Percentiles rank a stretch among this genome's conserved stretches.
These are phyloP conservation scores for Pachycephala philippinensis DNA, from an alignment of 2,113 vertebrate species.

Conservation along the genomic window DNA sequence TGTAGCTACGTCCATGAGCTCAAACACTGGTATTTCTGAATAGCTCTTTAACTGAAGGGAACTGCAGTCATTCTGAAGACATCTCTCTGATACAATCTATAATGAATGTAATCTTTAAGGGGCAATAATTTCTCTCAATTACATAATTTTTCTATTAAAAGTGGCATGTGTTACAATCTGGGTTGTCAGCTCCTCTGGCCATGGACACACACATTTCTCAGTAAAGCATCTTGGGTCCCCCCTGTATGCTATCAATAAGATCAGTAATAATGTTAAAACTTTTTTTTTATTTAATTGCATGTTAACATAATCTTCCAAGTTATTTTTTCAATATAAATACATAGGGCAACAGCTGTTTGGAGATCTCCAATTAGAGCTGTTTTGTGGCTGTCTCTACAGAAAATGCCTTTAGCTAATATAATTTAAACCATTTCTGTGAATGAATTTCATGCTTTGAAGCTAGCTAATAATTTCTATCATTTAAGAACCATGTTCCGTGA, in stretches of 20 bases:
- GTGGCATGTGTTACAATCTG: background rate
- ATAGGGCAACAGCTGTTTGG: constrained; percentile 5
- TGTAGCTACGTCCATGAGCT: background rate
- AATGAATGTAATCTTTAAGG: constrained; percentile 40
- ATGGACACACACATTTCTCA: background rate
- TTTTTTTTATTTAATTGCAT: constrained; percentile 20
- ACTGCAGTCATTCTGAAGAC: background rate
- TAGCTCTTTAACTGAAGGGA: background rate
- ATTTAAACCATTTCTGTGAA: constrained; percentile 30
- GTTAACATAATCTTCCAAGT: constrained; percentile 34
- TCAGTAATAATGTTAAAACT: background rate
- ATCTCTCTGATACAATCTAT: background rate
- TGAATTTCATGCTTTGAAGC: constrained; percentile 25
- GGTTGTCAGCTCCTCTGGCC: constrained; percentile 10
- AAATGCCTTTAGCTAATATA: constrained; percentile 48
- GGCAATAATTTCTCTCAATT: constrained; percentile 65
- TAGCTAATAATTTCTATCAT: constrained; percentile 34
- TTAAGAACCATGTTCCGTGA: constrained; percentile 18
- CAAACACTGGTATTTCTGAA: background rate
- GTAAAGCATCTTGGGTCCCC: background rate
- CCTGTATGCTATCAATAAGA: background rate
- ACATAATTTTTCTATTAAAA: constrained; percentile 41
- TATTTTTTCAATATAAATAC: constrained; percentile 32
- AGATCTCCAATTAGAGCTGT: constrained; percentile 51
- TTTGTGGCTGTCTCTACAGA: constrained; percentile 48